Base-by-base conservation (phyloP, 2,797 vertebrate species). In the Micropoecilia bifurca region DNA sequence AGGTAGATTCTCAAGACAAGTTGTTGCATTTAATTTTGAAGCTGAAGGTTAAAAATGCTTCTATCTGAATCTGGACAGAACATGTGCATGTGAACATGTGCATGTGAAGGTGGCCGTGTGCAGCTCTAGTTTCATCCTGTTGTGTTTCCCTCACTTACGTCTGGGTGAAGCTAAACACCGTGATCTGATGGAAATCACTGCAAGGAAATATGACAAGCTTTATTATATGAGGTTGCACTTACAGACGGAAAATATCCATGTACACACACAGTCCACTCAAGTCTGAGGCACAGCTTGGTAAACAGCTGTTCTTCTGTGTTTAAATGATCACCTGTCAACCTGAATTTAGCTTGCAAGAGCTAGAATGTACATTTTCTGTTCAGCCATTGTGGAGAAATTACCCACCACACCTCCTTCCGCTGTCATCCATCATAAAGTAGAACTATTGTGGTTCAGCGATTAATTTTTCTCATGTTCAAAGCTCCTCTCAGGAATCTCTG, bases 241-340 rank as follows among this genome's bases (percentile, higher is more conserved):
- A 36, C 14, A 36, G 59, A 63, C 7, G 71, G 72, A 81, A 84
- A 79, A 74, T 20, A 30, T 71, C 59, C 76, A 46, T 66, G 43
- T 55, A 39, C 74, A 66, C 57, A n/a, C 63, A 74, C 50, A 48
- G 73, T 79, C 76, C 71, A 25, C n/a, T 84, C 7, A 28, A 39
- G 76, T 53, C 66, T 75, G 59, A 28, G 55, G 36, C 16, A 0
- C 69, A 33, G 83, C 73, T 72, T 76, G 47, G 74, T 74, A 90
- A 83, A 79, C 82, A 90, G 81, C 87, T 89, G 82, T 87, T 90
- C 48, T 47, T 76, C 83, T 80, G 81, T 80, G 80, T 87, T 88
- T 88, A 79, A 91, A 89, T 92, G 78, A 91, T 90, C 80, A 80
- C 88, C 87, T 85, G 87, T 89, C 92, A 88, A 82, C 83, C 77